Evolutionary conservation across 1,140 invertebrate species (phyloP), one percentile per base, ranked within the genome.

Genomic region (Drosophila tani): DNA sequence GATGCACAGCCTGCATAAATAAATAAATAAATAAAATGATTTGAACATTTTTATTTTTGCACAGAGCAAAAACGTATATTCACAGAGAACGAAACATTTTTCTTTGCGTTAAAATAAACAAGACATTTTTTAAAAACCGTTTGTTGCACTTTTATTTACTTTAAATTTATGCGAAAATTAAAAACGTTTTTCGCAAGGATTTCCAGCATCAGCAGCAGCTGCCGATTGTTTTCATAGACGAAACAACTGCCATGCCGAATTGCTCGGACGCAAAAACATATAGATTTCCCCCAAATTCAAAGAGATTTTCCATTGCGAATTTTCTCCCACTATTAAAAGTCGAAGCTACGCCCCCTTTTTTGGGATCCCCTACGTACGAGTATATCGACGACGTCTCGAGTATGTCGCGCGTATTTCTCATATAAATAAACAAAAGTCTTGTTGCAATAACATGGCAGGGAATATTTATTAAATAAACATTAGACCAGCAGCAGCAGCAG

Each of bases 11-110:
- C 86, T 85, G 81, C 71, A 90, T 90, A 90, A 90, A 90, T 90
- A 90, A 88, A 88, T 88, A 88, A 90, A 90, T 88, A 88, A 90
- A 90, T 90, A 90, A 90, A 88, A 88, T 88, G 85, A 88, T 88
- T 88, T 88, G 85, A 79, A 77, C 86, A 90, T 86, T 86, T 90
- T 90, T 90, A 85, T 79, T 90, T 85, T 84, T 49, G 73, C 62
- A 49, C 55, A 35, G 32, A 35, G 19, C 41, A 41, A 35, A 17
- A 12, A 24, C 24, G 59, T 29, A 29, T 51, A 64, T 78, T 66
- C 43, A 74, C 27, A 53, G 49, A 65, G 41, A 59, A 43, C 38
- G 62, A 53, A 69, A 75, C 70, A 65, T 85, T 90, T 85, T 90
- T 51, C 85, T 87, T 87, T 87, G 84, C 86, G 81, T 77, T 91